Evolutionary conservation across 2,888 invertebrate genomes (phyloP), one percentile per base, ranked within the genome.

Genomic region (Lepidochrysops patricia): DNA sequence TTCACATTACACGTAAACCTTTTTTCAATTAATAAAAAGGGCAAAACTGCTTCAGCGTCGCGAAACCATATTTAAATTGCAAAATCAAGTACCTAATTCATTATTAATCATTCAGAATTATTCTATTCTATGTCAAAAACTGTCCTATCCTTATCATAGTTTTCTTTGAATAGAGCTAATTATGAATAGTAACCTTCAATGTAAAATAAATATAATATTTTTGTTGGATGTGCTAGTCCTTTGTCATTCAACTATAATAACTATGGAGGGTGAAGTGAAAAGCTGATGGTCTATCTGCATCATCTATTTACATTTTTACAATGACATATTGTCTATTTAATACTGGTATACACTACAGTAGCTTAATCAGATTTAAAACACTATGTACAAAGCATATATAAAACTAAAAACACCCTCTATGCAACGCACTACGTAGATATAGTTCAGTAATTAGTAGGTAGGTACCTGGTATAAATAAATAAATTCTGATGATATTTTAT

Each of bases 241-340:
- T 27, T 54, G 29, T 54, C 32, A 4, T 26, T 29, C 13, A 7
- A 15, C 27, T 26, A 19, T 54, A 19, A 54, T 54, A 32, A 27
- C 29, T 29, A 54, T 29, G 9, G 19, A 54, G 54, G 54, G 54
- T 19, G 19, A 29, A 29, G 9, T 29, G 27, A 2, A 52, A 50
- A 26, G 19, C 19, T 32, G 32, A 12, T 52, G 9, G 54, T 52
- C 52, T 52, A 54, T 54, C 54, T 26, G 19, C 29, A 32, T 32
- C 9, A 54, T 54, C 54, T 54, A 54, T 32, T 54, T 54, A 32
- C 19, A 19, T 52, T 27, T 49, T 54, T 54, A 54, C 32, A 54
- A 54, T 32, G 19, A 7, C 12, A 32, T 12, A 15, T 27, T 25
- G 26, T 52, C 12, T 19, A 29, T 5, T 15, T 15, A 4, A 19